A percentile compares a stretch with the other conserved stretches of the same genome.
These are phyloP conservation scores for Hyperoplus immaculatus DNA, from an alignment of 2,797 vertebrate species.

Conservation along the genomic window DNA sequence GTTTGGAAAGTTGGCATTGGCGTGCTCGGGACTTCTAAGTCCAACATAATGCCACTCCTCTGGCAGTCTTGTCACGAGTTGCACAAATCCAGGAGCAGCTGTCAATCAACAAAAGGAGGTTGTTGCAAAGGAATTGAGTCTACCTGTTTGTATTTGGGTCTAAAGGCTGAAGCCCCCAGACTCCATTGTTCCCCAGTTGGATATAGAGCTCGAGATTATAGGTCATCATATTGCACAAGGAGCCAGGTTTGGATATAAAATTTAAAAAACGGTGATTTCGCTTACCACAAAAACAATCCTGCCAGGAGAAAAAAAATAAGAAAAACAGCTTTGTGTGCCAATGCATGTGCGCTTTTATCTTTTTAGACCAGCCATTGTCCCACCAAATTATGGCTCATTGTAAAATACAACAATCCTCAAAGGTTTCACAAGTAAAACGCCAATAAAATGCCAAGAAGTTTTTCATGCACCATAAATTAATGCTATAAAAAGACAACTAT, in stretches of 20 bases:
- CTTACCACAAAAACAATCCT: slow-evolving; percentile 30
- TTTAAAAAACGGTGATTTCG: slow-evolving; percentile 22
- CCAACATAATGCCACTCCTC: slow-evolving; percentile 79
- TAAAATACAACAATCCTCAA: not conserved
- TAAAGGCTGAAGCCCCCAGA: slow-evolving; percentile 45
- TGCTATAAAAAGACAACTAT: slow-evolving; percentile 8
- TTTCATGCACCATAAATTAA: slow-evolving; percentile 4
- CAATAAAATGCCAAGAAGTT: not conserved
- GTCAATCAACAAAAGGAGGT: slow-evolving; percentile 79
- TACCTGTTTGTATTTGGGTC: slow-evolving; percentile 71
- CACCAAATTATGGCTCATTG: slow-evolving; percentile 8
- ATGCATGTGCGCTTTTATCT: slow-evolving; percentile 17
- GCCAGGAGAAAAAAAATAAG: slow-evolving; percentile 1
- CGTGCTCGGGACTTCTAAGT: slow-evolving; percentile 70
- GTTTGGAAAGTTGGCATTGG: slow-evolving; percentile 85
- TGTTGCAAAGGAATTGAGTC: slow-evolving; percentile 72
- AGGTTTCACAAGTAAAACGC: slow-evolving; percentile 27
- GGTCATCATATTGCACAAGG: slow-evolving; percentile 45
- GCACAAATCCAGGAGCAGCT: slow-evolving; percentile 72
- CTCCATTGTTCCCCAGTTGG: slow-evolving; percentile 47
- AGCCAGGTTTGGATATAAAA: slow-evolving; percentile 39
- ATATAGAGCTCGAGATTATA: slow-evolving; percentile 48
- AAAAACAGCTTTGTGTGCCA: not conserved
- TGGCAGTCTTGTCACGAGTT: slow-evolving; percentile 79
- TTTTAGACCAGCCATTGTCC: not conserved